Conservation (phyloP, 1,140 invertebrate genomes). For the Cotesia vestalis region DNA sequence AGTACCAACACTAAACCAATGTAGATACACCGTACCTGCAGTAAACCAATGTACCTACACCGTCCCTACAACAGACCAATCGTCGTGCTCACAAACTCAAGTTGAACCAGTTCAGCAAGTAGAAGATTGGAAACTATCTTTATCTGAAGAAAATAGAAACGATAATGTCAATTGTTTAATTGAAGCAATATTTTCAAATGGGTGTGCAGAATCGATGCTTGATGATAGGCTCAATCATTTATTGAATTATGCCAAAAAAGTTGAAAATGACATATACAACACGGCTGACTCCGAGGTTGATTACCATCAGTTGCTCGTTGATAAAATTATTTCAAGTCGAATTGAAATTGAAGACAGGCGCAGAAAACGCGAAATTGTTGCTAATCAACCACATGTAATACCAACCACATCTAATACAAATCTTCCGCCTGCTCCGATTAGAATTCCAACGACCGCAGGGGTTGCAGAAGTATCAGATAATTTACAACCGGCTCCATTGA, state of each 20-base stretch:
- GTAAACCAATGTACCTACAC: no score
- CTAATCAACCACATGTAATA: no score
- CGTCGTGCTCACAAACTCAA: constrained; percentile 71
- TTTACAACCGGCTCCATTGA: constrained; percentile 48
- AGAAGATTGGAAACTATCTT: constrained; percentile 98
- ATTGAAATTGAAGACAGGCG: constrained; percentile 93
- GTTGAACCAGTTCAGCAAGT: constrained; percentile 80
- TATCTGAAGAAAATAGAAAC: constrained; percentile 95
- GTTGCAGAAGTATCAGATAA: no score
- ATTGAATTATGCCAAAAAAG: constrained; percentile 97
- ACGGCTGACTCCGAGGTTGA: constrained; percentile 96
- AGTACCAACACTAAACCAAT: no score
- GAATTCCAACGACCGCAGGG: no score
- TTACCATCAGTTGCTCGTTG: constrained; percentile 97
- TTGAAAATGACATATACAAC: constrained; percentile 99
- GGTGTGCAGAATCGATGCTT: constrained; percentile 90
- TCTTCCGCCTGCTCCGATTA: no score
- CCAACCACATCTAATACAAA: no score
- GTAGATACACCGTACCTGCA: no score
- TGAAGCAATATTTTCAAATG: constrained; percentile 98
- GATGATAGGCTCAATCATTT: constrained; percentile 97
- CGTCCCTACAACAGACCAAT: no score
- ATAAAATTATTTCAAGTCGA: constrained; percentile 99
- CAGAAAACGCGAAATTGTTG: constrained; percentile 77
- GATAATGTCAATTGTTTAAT: constrained; percentile 99